Percentiles rank a stretch among this genome's conserved stretches.
Evolutionary conservation across 2,888 invertebrate species (phyloP).

Genomic region (Papilio elwesi): DNA sequence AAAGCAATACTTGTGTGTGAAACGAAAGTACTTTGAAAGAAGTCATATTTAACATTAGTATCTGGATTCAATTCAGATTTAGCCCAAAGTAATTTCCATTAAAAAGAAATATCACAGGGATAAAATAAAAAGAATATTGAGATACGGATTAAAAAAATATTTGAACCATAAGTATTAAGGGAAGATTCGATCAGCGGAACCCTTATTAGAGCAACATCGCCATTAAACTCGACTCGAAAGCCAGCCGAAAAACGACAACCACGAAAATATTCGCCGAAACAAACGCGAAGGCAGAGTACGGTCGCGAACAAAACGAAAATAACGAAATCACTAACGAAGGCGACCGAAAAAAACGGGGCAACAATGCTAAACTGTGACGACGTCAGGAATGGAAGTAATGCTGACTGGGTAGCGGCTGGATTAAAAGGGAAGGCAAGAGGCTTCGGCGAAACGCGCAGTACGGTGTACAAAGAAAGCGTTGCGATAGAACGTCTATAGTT

Average conservation of each 20-base stretch:
- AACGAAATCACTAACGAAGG: conserved; percentile 57
- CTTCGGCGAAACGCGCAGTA: conserved; percentile 59
- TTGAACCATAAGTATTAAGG: conserved; percentile 13
- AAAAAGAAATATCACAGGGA: neutral
- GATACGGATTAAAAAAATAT: conserved; percentile 10
- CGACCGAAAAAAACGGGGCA: conserved; percentile 61
- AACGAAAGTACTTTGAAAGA: neutral
- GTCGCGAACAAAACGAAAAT: conserved; percentile 51
- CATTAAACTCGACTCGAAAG: conserved; percentile 42
- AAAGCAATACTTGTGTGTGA: neutral
- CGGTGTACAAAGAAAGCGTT: conserved; percentile 40
- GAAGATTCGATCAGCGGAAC: conserved; percentile 24
- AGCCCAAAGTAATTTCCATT: neutral
- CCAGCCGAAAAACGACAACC: conserved; percentile 40
- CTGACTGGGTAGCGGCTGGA: conserved; percentile 47
- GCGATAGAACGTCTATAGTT: conserved; percentile 42
- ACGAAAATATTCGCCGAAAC: conserved; percentile 48
- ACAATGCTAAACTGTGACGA: conserved; percentile 61
- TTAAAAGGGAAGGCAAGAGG: conserved; percentile 56
- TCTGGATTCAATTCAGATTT: neutral
- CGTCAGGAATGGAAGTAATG: conserved; percentile 67
- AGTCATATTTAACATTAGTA: neutral
- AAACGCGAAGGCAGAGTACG: conserved; percentile 47
- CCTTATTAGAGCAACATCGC: conserved; percentile 34
- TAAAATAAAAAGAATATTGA: conserved; percentile 5